phyloP scores from a whole-genome alignment of 1,140 invertebrate genomes.

The Drosophila kurseongensis region DNA sequence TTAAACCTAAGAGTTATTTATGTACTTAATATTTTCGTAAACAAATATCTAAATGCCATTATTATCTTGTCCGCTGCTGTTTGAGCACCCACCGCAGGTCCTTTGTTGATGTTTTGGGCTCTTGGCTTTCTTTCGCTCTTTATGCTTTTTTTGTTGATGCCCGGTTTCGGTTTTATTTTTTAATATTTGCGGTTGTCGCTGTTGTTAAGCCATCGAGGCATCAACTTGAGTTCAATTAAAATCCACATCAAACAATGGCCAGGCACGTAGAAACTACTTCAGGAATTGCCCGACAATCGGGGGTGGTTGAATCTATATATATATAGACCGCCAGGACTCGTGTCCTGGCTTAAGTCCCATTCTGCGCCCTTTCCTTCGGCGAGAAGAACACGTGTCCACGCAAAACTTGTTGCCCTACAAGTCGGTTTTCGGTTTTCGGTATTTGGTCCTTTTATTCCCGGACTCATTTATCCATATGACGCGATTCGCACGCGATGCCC shows the following conservation, averaged over 20 bases:
- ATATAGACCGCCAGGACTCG: slow-evolving; percentile 12
- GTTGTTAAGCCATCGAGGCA: slow-evolving; percentile 65
- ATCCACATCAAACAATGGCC: slow-evolving; percentile 84
- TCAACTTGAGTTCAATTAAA: slow-evolving; percentile 84
- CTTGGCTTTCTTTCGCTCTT: slow-evolving; percentile 37
- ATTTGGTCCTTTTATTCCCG: slow-evolving; percentile 15
- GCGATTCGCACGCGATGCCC: slow-evolving; percentile 53
- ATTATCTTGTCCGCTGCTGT: neutral
- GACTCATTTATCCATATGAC: slow-evolving; percentile 53
- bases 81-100: slow-evolving; percentile 34
- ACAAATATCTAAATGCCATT: neutral
- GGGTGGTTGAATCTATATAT: slow-evolving; percentile 13
- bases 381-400: slow-evolving; percentile 48
- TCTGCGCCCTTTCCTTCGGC: slow-evolving; percentile 4
- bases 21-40: no score
- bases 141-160: slow-evolving; percentile 14
- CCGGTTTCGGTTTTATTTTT: slow-evolving; percentile 53
- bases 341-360: slow-evolving; percentile 48
- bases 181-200: slow-evolving; percentile 79
- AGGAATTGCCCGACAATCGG: slow-evolving; percentile 44
- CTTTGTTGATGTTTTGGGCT: slow-evolving; percentile 40
- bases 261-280: slow-evolving; percentile 83
- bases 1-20: no score
- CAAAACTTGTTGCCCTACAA: slow-evolving; percentile 51
- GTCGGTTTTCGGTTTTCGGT: neutral